These are phyloP conservation scores for Cecidostiba fungosa DNA, from an alignment of 2,888 invertebrate genomes.

Conservation along the genomic window DNA sequence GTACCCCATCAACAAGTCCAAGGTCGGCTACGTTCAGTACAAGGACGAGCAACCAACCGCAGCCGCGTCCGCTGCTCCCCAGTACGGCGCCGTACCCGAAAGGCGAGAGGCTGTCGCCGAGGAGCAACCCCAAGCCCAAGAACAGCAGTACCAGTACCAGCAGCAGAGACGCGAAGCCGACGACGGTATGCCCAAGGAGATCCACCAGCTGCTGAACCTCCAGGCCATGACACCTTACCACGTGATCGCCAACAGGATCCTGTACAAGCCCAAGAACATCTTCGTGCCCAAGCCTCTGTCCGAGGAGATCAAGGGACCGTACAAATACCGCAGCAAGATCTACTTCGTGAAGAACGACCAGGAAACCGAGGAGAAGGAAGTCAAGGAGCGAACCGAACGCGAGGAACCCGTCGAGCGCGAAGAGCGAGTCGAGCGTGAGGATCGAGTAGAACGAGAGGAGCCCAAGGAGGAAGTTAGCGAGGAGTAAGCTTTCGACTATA, in stretches of 20 bases:
- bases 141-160: conserved; percentile 48
- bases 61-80: conserved; percentile 43
- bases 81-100: conserved; percentile 46
- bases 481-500: neutral
- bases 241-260: conserved; percentile 76
- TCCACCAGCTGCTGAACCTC: conserved; percentile 73
- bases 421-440: conserved; percentile 28
- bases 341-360: conserved; percentile 72
- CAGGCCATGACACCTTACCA: conserved; percentile 77
- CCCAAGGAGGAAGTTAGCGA: neutral
- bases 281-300: conserved; percentile 75
- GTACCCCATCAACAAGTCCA: conserved; percentile 54
- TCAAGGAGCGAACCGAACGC: conserved; percentile 38
- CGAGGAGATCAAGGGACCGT: conserved; percentile 68
- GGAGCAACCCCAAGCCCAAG: conserved; percentile 45
- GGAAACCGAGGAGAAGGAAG: conserved; percentile 40
- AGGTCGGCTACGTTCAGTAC: conserved; percentile 70
- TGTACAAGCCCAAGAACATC: conserved; percentile 72
- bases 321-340: conserved; percentile 74
- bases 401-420: conserved; percentile 32
- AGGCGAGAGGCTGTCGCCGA: conserved; percentile 6
- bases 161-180: conserved; percentile 43
- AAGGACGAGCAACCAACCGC: conserved; percentile 64
- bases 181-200: conserved; percentile 72
- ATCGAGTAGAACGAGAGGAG: conserved; percentile 28